phyloP scores from a whole-genome alignment of 1,140 invertebrate genomes.

The Euborellia annulipes region DNA sequence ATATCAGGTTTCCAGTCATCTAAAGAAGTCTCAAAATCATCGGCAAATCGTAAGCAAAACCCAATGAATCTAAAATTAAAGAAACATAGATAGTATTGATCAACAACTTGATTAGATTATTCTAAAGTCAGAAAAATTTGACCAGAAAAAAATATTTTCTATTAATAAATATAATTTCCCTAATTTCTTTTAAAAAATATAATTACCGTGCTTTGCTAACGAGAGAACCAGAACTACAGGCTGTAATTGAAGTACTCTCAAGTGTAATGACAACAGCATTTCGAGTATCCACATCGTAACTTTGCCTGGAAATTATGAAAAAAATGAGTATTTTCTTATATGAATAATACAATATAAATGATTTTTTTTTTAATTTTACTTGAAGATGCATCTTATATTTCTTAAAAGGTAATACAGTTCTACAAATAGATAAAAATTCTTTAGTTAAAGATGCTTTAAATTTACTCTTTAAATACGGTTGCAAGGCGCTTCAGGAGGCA shows the following conservation, averaged over 20 bases:
- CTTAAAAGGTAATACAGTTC: too few species aligned
- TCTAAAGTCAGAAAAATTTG: not conserved
- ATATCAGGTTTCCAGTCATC: constrained; percentile 95
- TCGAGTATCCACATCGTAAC: constrained; percentile 63
- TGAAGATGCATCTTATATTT: too few species aligned
- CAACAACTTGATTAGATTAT: constrained; percentile 23
- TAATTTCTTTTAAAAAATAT: too few species aligned
- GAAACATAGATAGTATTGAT: constrained; percentile 38
- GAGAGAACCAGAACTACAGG: constrained; percentile 57
- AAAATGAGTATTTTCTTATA: too few species aligned
- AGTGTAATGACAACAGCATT: constrained; percentile 87
- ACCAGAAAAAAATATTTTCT: constrained; percentile 1
- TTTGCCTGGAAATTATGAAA: constrained; percentile 25
- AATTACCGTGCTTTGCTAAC: constrained; percentile 54
- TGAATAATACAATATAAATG: too few species aligned
- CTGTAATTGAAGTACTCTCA: constrained; percentile 85
- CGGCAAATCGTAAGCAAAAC: constrained; percentile 82
- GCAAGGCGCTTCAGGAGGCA: too few species aligned
- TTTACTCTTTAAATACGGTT: too few species aligned
- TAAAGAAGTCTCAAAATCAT: constrained; percentile 89
- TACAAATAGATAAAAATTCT: too few species aligned
- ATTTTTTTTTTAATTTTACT: too few species aligned
- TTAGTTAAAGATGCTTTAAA: too few species aligned
- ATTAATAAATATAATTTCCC: constrained; percentile 7
- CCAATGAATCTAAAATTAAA: constrained; percentile 42